Evolutionary conservation across 2,113 vertebrate genomes (phyloP).

Genomic region (Stercorarius parasiticus): DNA sequence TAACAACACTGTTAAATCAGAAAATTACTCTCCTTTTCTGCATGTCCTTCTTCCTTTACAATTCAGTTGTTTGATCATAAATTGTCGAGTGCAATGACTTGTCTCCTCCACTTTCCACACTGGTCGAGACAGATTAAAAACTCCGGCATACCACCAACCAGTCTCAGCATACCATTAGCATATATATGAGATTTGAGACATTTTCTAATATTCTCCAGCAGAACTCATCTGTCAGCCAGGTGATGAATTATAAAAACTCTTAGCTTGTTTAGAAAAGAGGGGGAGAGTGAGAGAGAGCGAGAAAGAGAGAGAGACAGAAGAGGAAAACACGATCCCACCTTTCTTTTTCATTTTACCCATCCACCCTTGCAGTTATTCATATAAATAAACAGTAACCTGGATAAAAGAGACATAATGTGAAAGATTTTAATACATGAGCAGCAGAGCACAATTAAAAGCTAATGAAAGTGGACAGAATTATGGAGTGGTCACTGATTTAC

Average conservation of each 20-base stretch:
- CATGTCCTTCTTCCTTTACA: constrained; percentile 80
- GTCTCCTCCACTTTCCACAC: constrained; percentile 95
- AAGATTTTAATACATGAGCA: neutral
- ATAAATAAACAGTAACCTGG: neutral
- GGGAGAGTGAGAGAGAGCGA: constrained; percentile 27
- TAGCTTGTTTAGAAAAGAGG: constrained; percentile 92
- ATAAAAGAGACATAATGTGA: neutral
- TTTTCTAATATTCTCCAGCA: constrained; percentile 99
- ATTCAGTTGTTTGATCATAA: constrained; percentile 96
- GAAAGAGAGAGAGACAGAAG: neutral
- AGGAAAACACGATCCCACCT: constrained; percentile 2
- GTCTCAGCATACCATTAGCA: constrained; percentile 99
- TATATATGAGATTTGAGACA: constrained; percentile 99
- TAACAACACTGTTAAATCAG: constrained; percentile 89
- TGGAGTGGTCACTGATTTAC: neutral
- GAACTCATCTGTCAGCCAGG: constrained; percentile 99
- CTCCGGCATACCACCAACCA: constrained; percentile 84
- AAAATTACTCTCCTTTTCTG: constrained; percentile 84
- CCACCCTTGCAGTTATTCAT: neutral
- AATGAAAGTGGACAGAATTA: neutral
- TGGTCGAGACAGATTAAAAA: constrained; percentile 99
- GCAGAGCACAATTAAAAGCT: neutral
- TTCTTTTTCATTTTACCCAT: constrained; percentile 49
- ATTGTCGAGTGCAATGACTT: constrained; percentile 92
- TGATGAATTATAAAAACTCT: constrained; percentile 99